Base-by-base conservation (phyloP, 2,797 vertebrate genomes). In the Coregonus suidteri region DNA sequence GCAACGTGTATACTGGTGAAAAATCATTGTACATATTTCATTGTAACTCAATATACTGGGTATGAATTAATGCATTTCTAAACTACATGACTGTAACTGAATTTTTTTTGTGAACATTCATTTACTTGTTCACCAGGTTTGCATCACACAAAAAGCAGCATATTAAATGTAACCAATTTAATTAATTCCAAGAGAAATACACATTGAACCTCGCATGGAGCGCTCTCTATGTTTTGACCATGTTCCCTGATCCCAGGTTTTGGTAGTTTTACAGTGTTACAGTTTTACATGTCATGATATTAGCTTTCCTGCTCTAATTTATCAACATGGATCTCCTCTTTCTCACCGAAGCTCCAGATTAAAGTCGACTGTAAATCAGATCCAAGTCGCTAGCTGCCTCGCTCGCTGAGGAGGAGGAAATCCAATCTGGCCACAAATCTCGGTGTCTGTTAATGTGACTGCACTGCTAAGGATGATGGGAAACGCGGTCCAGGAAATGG, bases 391-490 rank as follows among this genome's bases (percentile, higher is more conserved):
- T 64, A 13, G 59, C 59, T 64, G 59, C 20, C 11, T 64, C 20
- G 16, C 59, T 64, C 74, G 20, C 35, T 11, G 34, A 31, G 30
- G 73, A 79, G 78, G 31, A 71, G 77, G 79, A 82, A 83, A 88
- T 86, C 82, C 84, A 87, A 88, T 88, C 87, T 85, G 76, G 82
- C 77, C 74, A 59, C 75, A 75, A 76, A 82, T 76, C 85, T 79
- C n/a, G 62, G 75, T 71, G 72, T 75, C 77, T 80, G 79, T 83
- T 87, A 87, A 87, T 85, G 83, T 86, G 85, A 77, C 74, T 73
- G 80, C 76, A 67, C 65, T 31, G 52, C 77, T 54, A 71, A 18
- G 53, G 34, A 73, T 79, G 82, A 78, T 77, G 75, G 79, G 73
- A 34, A 71, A 81, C 65, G 59, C 76, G 75, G 64, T 77, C 56